Conservation (phyloP, 37 sponge, comb jelly and placozoan genomes). For the Corticium candelabrum region DNA sequence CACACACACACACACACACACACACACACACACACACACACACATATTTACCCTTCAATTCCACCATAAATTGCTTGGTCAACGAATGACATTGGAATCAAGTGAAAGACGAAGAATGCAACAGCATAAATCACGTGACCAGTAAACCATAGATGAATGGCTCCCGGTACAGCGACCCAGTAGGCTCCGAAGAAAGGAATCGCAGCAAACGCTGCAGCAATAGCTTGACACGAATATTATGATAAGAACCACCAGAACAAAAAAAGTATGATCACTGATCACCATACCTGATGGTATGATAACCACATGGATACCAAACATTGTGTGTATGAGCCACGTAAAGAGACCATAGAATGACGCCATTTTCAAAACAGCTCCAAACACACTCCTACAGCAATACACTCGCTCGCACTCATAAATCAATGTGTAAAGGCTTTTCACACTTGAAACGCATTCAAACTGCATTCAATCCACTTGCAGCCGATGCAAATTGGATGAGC, state of each 20-base stretch:
- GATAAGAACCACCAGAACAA: neutral
- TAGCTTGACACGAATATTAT: conserved; percentile 12
- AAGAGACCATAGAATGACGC: conserved; percentile 86
- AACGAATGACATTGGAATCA: conserved; percentile 70
- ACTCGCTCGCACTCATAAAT: no score
- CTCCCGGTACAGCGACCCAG: conserved; percentile 80
- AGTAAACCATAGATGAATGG: conserved; percentile 81
- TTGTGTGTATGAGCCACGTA: conserved; percentile 81
- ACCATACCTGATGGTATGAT: conserved; percentile 77
- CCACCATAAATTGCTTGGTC: conserved; percentile 82
- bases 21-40: conserved; percentile 1
- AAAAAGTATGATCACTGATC: neutral
- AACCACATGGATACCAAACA: conserved; percentile 68
- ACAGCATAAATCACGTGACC: conserved; percentile 45
- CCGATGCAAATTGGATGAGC: no score
- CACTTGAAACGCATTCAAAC: no score
- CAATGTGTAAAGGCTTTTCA: no score
- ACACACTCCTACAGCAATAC: conserved; percentile 69
- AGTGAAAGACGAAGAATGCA: conserved; percentile 41
- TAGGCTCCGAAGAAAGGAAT: conserved; percentile 88
- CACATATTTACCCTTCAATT: conserved; percentile 87
- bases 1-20: conserved; percentile 6
- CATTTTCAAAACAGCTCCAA: conserved; percentile 64
- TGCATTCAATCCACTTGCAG: no score
- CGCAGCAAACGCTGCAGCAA: conserved; percentile 76